Conservation (phyloP, 2,888 invertebrate species). For the Xestia sexstrigata region DNA sequence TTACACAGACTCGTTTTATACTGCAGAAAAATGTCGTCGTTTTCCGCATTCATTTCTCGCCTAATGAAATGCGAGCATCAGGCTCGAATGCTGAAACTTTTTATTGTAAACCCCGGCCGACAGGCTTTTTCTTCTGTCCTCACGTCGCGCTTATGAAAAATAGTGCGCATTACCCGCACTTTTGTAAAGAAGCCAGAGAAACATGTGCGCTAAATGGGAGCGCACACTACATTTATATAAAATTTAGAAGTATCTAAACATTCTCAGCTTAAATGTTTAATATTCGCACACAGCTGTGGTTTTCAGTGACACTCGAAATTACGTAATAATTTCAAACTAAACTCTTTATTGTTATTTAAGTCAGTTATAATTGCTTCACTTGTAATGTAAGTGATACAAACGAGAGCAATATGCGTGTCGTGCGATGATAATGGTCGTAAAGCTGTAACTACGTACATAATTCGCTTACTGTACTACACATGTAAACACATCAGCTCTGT, state of each 20-base stretch:
- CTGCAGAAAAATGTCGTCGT: slow-evolving; percentile 77
- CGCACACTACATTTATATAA: slow-evolving; percentile 38
- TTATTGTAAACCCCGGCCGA: slow-evolving; percentile 80
- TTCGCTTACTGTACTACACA: slow-evolving; percentile 44
- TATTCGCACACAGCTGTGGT: slow-evolving; percentile 39
- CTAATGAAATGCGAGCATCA: slow-evolving; percentile 85
- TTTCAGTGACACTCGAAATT: slow-evolving; percentile 39
- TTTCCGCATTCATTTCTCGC: slow-evolving; percentile 84
- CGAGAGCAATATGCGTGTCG: slow-evolving; percentile 42
- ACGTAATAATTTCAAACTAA: slow-evolving; percentile 50
- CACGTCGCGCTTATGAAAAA: slow-evolving; percentile 83
- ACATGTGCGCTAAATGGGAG: slow-evolving; percentile 46
- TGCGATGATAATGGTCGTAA: slow-evolving; percentile 50
- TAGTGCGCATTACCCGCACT: slow-evolving; percentile 75
- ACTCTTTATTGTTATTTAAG: slow-evolving; percentile 56
- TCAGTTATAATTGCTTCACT: slow-evolving; percentile 48
- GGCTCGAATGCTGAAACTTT: slow-evolving; percentile 80
- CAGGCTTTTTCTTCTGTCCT: slow-evolving; percentile 79
- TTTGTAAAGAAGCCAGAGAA: slow-evolving; percentile 69
- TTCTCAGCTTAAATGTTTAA: slow-evolving; percentile 29
- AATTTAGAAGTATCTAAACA: slow-evolving; percentile 29
- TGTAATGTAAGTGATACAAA: slow-evolving; percentile 47
- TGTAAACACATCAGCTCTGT: slow-evolving; percentile 50
- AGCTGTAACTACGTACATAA: slow-evolving; percentile 50
- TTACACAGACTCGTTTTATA: slow-evolving; percentile 71